Evolutionary conservation across 1,140 invertebrate genomes (phyloP).

Genomic region (Brachionus paranguensis): DNA sequence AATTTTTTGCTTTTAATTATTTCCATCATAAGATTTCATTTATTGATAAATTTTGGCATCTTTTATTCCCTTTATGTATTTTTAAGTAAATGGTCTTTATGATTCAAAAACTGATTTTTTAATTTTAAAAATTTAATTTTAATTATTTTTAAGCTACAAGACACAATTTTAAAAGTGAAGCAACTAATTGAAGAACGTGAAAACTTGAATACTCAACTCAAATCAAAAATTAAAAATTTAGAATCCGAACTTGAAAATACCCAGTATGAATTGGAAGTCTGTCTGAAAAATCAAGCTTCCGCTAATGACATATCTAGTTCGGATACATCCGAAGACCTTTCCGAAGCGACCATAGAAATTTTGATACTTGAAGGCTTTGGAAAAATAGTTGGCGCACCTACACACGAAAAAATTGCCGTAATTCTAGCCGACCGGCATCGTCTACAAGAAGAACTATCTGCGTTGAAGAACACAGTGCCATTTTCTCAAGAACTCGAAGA

Average conservation of each 20-base stretch:
- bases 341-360: constrained; percentile 37
- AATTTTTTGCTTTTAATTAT: too few species aligned
- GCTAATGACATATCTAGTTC: background rate
- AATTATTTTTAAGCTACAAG: background rate
- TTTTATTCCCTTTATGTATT: too few species aligned
- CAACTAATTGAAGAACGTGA: constrained; percentile 30
- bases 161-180: background rate
- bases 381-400: constrained; percentile 25
- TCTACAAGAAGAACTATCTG: background rate
- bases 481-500: background rate
- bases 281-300: background rate
- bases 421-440: constrained; percentile 4
- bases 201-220: background rate
- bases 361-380: constrained; percentile 33
- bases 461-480: background rate
- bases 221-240: background rate
- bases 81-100: too few species aligned
- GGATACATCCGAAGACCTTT: constrained; percentile 10
- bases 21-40: too few species aligned
- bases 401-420: constrained; percentile 32
- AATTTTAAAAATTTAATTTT: background rate
- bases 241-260: background rate
- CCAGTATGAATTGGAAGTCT: background rate
- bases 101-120: background rate
- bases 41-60: too few species aligned